Conservation (phyloP, 2,113 vertebrate genomes). For the Mormyrus lacerda region DNA sequence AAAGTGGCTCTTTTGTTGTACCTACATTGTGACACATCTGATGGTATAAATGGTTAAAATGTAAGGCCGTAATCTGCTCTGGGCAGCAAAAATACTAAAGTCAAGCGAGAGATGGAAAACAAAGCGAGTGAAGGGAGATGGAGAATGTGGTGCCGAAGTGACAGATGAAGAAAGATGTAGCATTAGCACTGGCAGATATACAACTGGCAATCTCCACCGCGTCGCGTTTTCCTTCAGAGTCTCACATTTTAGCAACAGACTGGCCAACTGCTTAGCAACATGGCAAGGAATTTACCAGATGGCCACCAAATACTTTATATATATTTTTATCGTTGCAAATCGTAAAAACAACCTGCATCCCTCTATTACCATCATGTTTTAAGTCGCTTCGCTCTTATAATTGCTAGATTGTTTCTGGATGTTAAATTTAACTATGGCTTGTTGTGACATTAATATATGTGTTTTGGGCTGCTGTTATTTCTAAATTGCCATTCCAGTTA, state of each 20-base stretch:
- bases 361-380: background rate
- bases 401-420: background rate
- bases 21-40: background rate
- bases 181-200: background rate
- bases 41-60: background rate
- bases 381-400: background rate
- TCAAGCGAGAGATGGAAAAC: background rate
- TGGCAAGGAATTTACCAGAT: conserved; percentile 7
- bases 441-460: background rate
- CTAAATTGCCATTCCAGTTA: background rate
- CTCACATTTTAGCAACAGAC: background rate
- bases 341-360: too few relatives aligned
- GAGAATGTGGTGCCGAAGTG: background rate
- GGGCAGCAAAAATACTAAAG: background rate
- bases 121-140: background rate
- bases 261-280: background rate
- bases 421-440: background rate
- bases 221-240: background rate
- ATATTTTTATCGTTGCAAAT: background rate
- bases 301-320: background rate
- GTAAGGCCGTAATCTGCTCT: background rate
- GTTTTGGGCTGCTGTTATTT: background rate
- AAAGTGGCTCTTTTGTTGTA: background rate
- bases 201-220: background rate
- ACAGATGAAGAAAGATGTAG: background rate